Percentiles rank a stretch among this genome's conserved stretches.
These are phyloP conservation scores for Megaceryle maxima DNA, from an alignment of 2,113 vertebrate genomes.

Conservation along the genomic window DNA sequence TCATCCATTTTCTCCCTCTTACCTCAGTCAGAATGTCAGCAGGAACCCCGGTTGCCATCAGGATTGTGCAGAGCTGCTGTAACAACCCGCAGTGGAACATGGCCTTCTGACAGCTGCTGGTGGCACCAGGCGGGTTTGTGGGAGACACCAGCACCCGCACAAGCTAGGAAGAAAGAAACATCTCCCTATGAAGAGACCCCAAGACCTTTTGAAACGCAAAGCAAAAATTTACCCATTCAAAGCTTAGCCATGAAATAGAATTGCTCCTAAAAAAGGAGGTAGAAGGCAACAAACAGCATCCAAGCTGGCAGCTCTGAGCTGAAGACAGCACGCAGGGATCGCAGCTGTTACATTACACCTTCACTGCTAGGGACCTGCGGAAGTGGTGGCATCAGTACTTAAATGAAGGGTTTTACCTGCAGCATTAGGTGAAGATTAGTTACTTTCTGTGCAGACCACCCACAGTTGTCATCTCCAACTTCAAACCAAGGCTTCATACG, in stretches of 20 bases:
- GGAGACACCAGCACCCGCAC: constrained; percentile 95
- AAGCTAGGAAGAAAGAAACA: constrained; percentile 71
- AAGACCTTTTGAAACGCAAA: not conserved
- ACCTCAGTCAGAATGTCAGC: constrained; percentile 98
- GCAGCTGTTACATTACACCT: fast-evolving
- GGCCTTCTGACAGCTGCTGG: constrained; percentile 93
- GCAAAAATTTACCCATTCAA: no score
- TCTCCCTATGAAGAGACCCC: fast-evolving
- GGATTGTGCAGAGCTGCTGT: constrained; percentile 94
- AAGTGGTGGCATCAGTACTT: fast-evolving
- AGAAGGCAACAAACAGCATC: not conserved
- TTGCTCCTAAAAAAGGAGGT: not conserved
- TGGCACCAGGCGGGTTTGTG: constrained; percentile 92
- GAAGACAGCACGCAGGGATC: not conserved
- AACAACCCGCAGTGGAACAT: constrained; percentile 94
- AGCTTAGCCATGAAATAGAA: fast-evolving
- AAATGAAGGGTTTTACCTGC: constrained; percentile 78
- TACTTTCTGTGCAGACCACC: constrained; percentile 98
- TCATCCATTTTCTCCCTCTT: not conserved
- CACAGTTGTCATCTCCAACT: constrained; percentile 94
- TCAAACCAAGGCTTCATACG: constrained; percentile 99
- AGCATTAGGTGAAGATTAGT: constrained; percentile 98
- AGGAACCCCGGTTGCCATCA: constrained; percentile 96
- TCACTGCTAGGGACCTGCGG: not conserved
- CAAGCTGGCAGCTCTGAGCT: not conserved